A percentile compares a stretch with the other conserved stretches of the same genome.
Conservation (phyloP, 2,888 invertebrate species). For the Noctuana brunneofusca region DNA sequence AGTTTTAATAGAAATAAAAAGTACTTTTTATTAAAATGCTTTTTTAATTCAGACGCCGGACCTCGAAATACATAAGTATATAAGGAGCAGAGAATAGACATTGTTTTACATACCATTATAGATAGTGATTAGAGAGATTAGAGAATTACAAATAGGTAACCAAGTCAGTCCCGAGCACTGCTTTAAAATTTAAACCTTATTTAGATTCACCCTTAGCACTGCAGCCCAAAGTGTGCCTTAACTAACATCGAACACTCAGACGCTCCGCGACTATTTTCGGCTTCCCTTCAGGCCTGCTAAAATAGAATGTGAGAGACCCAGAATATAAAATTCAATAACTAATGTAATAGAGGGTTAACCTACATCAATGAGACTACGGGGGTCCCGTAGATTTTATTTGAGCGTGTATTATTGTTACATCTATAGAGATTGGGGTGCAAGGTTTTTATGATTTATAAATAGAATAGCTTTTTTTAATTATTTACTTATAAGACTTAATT, state of each 20-base stretch:
- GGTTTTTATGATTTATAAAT: neutral
- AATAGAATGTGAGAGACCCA: slow-evolving; percentile 66
- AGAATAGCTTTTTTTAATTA: neutral
- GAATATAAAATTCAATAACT: slow-evolving; percentile 72
- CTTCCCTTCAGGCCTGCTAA: slow-evolving; percentile 66
- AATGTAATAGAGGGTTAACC: slow-evolving; percentile 44
- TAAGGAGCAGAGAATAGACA: too few species aligned
- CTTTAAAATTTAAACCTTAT: slow-evolving; percentile 77
- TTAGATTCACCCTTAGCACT: slow-evolving; percentile 69
- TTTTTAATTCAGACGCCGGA: too few species aligned
- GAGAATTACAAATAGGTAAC: neutral
- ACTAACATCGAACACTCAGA: slow-evolving; percentile 57
- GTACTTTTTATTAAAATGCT: too few species aligned
- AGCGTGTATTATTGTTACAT: slow-evolving; percentile 5
- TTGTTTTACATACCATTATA: too few species aligned
- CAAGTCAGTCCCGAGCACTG: slow-evolving; percentile 39
- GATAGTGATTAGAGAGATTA: neutral
- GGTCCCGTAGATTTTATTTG: slow-evolving; percentile 29
- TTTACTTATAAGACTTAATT: neutral
- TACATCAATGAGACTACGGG: slow-evolving; percentile 38
- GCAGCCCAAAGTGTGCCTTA: slow-evolving; percentile 64
- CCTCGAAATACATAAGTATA: too few species aligned
- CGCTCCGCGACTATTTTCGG: slow-evolving; percentile 66
- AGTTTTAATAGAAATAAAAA: too few species aligned
- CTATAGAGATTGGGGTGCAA: slow-evolving; percentile 1